Base-by-base conservation (phyloP, 2,888 invertebrate genomes). In the Seira musarum region DNA sequence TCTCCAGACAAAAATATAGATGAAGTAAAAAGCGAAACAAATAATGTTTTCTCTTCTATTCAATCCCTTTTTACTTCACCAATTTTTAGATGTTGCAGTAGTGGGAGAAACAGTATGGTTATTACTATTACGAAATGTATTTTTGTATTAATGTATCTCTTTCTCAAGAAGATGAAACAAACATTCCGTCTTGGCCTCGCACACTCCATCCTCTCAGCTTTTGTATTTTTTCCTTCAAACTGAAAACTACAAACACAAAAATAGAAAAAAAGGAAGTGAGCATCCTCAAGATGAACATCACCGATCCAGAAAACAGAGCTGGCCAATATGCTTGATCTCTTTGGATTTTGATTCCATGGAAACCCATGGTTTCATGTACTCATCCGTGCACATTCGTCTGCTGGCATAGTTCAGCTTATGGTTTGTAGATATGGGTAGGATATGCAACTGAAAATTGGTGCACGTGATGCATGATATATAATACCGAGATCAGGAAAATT, bases 281-380 rank as follows among this genome's bases (percentile, higher is more conserved):
- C 61, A 30, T 30, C 30, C 3, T 30, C 30, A 30, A 2, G 3
- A 30, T 30, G 3, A 30, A 2, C 30, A 70, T 57, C 35, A 61
- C 21, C 35, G 70, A 70, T 61, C 61, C 60, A 70, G 70, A 70
- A 70, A 70, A 70, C 24, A 40, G 65, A 61, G 70, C 60, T 70
- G 70, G 70, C 61, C 70, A 70, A 70, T 70, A 70, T 70, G 69
- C 70, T 70, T 70, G 60, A 30, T 70, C 70, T 69, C 63, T 15
- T 30, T 30, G 30, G 30, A 30, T 40, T 40, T 8, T 40, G 6
- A 8, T 40, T 40, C 40, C 40, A 40, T 6, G 6, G 6, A 6
- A 40, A 40, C 40, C n/a, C n/a, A n/a, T n/a, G n/a, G n/a, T n/a
- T n/a, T n/a, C n/a, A n/a, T n/a, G n/a, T n/a, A n/a, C n/a, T n/a